Conservation (phyloP, 2,888 invertebrate species). For the Drosophila nigricruria region DNA sequence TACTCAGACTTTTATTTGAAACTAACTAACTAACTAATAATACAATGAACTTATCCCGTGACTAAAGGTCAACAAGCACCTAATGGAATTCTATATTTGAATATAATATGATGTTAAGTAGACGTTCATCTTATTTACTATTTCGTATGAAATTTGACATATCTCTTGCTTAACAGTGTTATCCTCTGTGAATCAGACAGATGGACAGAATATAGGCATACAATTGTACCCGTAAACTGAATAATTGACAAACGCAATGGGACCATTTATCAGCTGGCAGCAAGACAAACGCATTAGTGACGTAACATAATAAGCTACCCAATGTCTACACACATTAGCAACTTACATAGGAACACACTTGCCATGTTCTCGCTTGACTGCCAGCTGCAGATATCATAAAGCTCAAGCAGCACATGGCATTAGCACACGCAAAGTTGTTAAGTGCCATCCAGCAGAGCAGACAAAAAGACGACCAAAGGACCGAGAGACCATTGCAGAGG, state of each 20-base stretch:
- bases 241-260: constrained; percentile 23
- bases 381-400: constrained; percentile 49
- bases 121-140: neutral
- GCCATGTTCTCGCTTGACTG: constrained; percentile 32
- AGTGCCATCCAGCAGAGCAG: constrained; percentile 46
- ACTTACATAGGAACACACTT: constrained; percentile 10
- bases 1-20: too few species aligned
- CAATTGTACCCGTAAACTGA: neutral
- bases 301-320: constrained; percentile 22
- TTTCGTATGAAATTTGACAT: neutral
- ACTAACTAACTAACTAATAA: too few species aligned
- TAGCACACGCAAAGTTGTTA: constrained; percentile 56
- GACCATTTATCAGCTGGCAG: constrained; percentile 35
- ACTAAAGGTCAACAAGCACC: too few species aligned
- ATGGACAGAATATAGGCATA: neutral
- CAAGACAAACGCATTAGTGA: constrained; percentile 44
- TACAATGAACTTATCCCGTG: too few species aligned
- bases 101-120: too few species aligned
- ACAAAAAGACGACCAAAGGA: constrained; percentile 1
- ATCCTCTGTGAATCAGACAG: neutral
- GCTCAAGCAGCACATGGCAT: constrained; percentile 34
- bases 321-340: constrained; percentile 3
- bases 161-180: neutral
- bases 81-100: too few species aligned
- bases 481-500: constrained; percentile 21